phyloP scores from a whole-genome alignment of 2,888 invertebrate species.

The Cryptophagus acutangulus region DNA sequence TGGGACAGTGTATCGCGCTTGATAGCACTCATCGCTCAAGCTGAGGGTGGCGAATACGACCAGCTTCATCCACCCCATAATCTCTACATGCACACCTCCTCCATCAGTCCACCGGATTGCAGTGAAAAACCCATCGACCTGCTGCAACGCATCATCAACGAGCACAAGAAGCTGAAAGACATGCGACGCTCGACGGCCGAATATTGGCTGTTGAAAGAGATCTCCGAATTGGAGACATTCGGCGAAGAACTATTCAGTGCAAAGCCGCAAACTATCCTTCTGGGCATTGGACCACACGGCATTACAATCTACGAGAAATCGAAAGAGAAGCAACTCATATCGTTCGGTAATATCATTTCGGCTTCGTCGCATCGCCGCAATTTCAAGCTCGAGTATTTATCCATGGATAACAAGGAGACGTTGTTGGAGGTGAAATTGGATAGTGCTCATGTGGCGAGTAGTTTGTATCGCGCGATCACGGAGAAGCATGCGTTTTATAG shows the following conservation, averaged over 20 bases:
- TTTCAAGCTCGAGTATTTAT: slow-evolving; percentile 71
- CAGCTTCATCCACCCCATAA: slow-evolving; percentile 56
- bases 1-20: slow-evolving; percentile 65
- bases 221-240: slow-evolving; percentile 73
- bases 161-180: slow-evolving; percentile 52
- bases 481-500: slow-evolving; percentile 91
- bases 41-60: slow-evolving; percentile 69
- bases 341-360: slow-evolving; percentile 75
- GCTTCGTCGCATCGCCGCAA: slow-evolving; percentile 70
- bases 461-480: slow-evolving; percentile 79
- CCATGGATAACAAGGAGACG: slow-evolving; percentile 63
- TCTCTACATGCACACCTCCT: slow-evolving; percentile 60
- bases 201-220: slow-evolving; percentile 77
- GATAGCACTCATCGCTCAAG: slow-evolving; percentile 72
- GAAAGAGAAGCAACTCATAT: slow-evolving; percentile 67
- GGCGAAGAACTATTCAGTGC: slow-evolving; percentile 79
- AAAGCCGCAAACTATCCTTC: slow-evolving; percentile 50
- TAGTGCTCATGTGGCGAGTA: slow-evolving; percentile 75
- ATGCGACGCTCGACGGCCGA: slow-evolving; percentile 76
- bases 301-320: slow-evolving; percentile 64
- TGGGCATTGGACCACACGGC: slow-evolving; percentile 82
- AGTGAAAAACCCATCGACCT: slow-evolving; percentile 60
- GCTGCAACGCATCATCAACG: slow-evolving; percentile 58
- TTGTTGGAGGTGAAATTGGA: slow-evolving; percentile 74
- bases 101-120: slow-evolving; percentile 54